Evolutionary conservation across 2,888 invertebrate genomes (phyloP), one percentile per base, ranked within the genome.

Genomic region (Ormyrus labotus): DNA sequence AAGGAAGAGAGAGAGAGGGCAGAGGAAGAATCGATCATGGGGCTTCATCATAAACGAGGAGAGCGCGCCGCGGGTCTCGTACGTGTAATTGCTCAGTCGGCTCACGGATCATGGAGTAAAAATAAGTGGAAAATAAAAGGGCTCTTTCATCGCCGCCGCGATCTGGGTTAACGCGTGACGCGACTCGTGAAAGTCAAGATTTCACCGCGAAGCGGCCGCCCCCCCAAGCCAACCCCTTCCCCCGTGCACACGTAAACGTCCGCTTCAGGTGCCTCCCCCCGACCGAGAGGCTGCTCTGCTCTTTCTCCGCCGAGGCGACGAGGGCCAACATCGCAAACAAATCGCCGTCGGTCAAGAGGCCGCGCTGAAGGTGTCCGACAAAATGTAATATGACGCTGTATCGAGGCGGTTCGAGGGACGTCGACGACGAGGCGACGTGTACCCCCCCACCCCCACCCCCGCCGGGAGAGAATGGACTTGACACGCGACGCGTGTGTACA

Each of bases 131-230:
- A 63, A 61, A 73, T 73, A 73, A 63, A 67, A 74, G 61, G 63
- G 71, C 50, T 13, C 13, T 76, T 76, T 79, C 76, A 80, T 83
- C 65, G 77, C 58, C 78, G 34, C 10, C 60, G 67, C 64, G 76
- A 80, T 51, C 73, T 75, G 60, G 63, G 70, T 78, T 77, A 69
- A 79, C 69, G 69, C 82, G 73, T 77, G 79, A 75, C 70, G n/a
- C 57, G 74, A 74, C 79, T 80, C 51, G 65, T 58, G 55, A 80
- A 80, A 63, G 70, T 74, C 70, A 74, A 69, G 72, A 78, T 70
- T 69, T 58, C 61, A 45, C 55, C 13, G 51, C 69, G 19, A 57
- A 45, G 9, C 10, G 50, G 19, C 19, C 50, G 57, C 47, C 6
- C 57, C n/a, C 6, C 4, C 13, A 13, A 13, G 13, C 13, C 13